Evolutionary conservation across 2,797 vertebrate genomes (phyloP), one percentile per base, ranked within the genome.

Genomic region (Dermochelys coriacea): DNA sequence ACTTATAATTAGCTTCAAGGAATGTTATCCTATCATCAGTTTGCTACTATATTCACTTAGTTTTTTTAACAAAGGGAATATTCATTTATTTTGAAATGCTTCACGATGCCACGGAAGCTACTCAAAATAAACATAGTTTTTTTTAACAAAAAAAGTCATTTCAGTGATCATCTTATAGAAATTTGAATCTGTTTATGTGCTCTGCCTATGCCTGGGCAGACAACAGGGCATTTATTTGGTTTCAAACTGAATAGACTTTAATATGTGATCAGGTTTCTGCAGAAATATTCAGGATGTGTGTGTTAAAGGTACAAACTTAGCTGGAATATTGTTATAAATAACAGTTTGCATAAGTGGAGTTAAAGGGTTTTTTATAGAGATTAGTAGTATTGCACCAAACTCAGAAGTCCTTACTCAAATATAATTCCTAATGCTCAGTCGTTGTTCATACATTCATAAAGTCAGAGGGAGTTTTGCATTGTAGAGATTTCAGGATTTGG

Each of bases 51-150:
- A 82, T 92, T 96, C 41, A 78, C 89, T 96, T 96, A 77, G 25
- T 15, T 77, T 82, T 95, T 95, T 95, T 91, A 92, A 97, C 94
- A 97, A 97, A 97, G 95, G 93, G 96, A 97, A 97, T 96, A 94
- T 74, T 95, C 94, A 97, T 95, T 93, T 80, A 78, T 93, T 80
- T 92, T 61, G 12, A 96, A 97, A 94, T 75, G 59, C 93, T 95
- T 96, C 27, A 34, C 84, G 90, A 57, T 95, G 95, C 88, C 5
- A 3, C 74, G 71, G 77, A 75, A 93, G 84, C 88, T 92, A 87
- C 93, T 96, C 64, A 96, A 93, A 95, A 95, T 96, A 96, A 98
- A 96, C 91, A 92, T 85, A 94, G 94, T 77, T 96, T 97, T 96
- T 95, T 54, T 23, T 21, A 68, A 94, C 94, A 25, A 49, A 85